Base-by-base conservation (phyloP, 2,888 invertebrate species). In the Uloborus plumipes region DNA sequence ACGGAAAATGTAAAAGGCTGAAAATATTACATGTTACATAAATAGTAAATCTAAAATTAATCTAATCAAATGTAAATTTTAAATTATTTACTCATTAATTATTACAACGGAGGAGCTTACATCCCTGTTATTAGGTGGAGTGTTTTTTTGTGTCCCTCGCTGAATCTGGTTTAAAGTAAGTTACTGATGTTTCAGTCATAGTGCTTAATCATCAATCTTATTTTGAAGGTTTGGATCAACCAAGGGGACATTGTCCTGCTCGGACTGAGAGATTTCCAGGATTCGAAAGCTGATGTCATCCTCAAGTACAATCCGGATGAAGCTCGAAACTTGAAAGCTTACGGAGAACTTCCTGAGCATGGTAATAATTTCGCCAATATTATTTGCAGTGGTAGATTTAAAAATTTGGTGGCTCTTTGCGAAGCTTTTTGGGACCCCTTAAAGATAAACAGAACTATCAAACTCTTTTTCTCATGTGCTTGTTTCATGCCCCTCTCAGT, bases 271-370 rank as follows among this genome's bases (percentile, higher is more conserved):
- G 98, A 98, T 90, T 99, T 98, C 90, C 99, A 97, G 91, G 96
- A 97, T 89, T 95, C 96, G 14, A 97, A 99, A 90, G 99, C 98
- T 77, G 99, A 99, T 91, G 99, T 99, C 86, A 99, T 99, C 88
- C 92, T 98, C 87, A 99, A 99, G 91, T 99, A 99, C 89, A 98
- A 98, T 85, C 95, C 99, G 39, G 99, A 99, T 89, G 99, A 99
- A 91, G 99, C 99, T 69, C 93, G 99, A 89, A 98, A 99, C 91
- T 92, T 99, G 89, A 99, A 99, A 91, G 96, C 98, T 55, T 98
- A 98, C 88, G 98, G 98, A 88, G 98, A 99, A 91, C 95, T 99
- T 91, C 99, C 99, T 84, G 99, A 99, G 92, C 95, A 96, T 88
- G 92, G 92, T 90, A 88, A 87, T 11, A 39, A 31, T 39, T 39